These are phyloP conservation scores for Harpagifer antarcticus DNA, from an alignment of 2,797 vertebrate species.

Conservation along the genomic window DNA sequence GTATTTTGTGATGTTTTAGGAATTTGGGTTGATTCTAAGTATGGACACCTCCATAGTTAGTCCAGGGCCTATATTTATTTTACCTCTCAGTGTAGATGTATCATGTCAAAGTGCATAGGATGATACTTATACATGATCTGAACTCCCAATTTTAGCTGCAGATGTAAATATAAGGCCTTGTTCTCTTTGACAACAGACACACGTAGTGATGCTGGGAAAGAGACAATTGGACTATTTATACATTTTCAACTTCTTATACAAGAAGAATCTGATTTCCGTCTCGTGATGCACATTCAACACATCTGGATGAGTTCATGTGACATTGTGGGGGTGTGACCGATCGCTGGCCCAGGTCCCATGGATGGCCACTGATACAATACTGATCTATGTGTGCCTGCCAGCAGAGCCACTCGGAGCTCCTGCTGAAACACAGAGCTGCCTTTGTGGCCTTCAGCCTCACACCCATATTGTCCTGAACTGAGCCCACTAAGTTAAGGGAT, in stretches of 20 bases:
- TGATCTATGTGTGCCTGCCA: conserved; percentile 67
- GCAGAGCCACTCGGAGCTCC: conserved; percentile 47
- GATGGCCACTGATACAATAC: conserved; percentile 61
- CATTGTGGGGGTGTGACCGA: conserved; percentile 49
- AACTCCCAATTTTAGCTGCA: conserved; percentile 43
- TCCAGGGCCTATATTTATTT: conserved; percentile 62
- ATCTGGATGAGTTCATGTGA: conserved; percentile 66
- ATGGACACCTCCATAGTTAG: conserved; percentile 47
- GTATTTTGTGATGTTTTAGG: conserved; percentile 55
- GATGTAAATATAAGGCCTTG: conserved; percentile 35
- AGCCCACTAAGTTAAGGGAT: conserved; percentile 44
- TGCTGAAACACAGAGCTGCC: conserved; percentile 56
- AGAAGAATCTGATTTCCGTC: conserved; percentile 17
- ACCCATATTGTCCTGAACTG: conserved; percentile 53
- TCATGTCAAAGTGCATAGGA: conserved; percentile 56
- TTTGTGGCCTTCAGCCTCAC: conserved; percentile 61
- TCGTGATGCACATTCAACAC: conserved; percentile 30
- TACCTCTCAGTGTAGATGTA: conserved; percentile 39
- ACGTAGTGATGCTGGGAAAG: conserved; percentile 6
- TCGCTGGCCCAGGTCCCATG: conserved; percentile 33
- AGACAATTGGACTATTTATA: conserved; percentile 19
- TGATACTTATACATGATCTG: conserved; percentile 49
- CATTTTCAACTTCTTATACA: too few species aligned
- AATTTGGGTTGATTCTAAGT: conserved; percentile 64
- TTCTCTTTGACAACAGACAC: conserved; percentile 20